These are phyloP conservation scores for Laticauda colubrina DNA, from an alignment of 2,113 vertebrate genomes.

Conservation along the genomic window DNA sequence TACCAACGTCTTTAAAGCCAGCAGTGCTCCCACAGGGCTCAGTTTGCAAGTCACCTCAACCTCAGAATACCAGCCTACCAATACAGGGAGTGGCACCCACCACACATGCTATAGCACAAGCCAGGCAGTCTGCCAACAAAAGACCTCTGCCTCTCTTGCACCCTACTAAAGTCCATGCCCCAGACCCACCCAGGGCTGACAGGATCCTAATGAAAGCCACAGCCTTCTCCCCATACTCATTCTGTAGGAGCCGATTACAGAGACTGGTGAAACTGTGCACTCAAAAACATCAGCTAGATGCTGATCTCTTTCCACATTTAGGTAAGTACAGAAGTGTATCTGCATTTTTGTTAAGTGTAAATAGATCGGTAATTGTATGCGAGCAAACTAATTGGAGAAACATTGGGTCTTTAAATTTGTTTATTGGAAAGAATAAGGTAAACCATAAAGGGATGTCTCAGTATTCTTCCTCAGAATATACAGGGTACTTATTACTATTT, in stretches of 20 bases:
- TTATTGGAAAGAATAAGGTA: background rate
- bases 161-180: slow-evolving; percentile 71
- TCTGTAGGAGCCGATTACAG: slow-evolving; percentile 90
- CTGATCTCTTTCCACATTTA: slow-evolving; percentile 95
- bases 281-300: slow-evolving; percentile 84
- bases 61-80: slow-evolving; percentile 89
- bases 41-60: slow-evolving; percentile 95
- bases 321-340: slow-evolving; percentile 72
- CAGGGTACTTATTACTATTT: background rate
- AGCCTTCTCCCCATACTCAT: slow-evolving; percentile 84
- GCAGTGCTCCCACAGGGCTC: slow-evolving; percentile 83
- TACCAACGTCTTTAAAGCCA: slow-evolving; percentile 75
- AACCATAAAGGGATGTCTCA: background rate
- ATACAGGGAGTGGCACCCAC: slow-evolving; percentile 82
- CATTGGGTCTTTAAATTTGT: background rate
- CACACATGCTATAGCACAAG: slow-evolving; percentile 82
- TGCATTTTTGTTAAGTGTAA: background rate
- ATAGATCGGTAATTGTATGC: background rate
- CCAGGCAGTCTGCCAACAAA: slow-evolving; percentile 79
- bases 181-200: slow-evolving; percentile 73
- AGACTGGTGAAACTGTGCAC: slow-evolving; percentile 95
- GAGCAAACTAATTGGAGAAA: background rate
- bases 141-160: slow-evolving; percentile 79
- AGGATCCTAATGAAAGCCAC: slow-evolving; percentile 88
- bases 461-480: background rate